A percentile compares a stretch with the other conserved stretches of the same genome.
Evolutionary conservation across 2,113 vertebrate genomes (phyloP).

Genomic region (Theristicus caerulescens): DNA sequence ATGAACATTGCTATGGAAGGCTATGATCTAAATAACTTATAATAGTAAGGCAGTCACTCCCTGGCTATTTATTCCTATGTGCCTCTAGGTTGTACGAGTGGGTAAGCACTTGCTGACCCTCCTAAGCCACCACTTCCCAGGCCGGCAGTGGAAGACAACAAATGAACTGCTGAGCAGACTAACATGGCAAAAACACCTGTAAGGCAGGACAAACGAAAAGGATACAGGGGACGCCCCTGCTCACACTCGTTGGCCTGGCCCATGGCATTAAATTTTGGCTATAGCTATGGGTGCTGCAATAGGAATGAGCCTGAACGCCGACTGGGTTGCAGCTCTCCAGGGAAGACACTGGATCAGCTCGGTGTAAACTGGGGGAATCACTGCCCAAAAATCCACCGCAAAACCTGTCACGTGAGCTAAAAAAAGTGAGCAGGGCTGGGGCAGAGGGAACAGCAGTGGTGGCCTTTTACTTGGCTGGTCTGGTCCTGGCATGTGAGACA

Average conservation of each 20-base stretch:
- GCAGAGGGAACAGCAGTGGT: not conserved
- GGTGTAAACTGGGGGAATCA: fast-evolving
- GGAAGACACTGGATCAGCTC: not conserved
- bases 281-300: not conserved
- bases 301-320: not conserved
- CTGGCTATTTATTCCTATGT: not conserved
- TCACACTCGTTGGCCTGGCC: not conserved
- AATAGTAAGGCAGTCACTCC: not conserved
- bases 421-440: not conserved
- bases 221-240: not conserved
- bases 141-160: not conserved
- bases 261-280: not conserved
- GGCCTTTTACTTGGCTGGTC: not conserved
- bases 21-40: not conserved
- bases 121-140: not conserved
- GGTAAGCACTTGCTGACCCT: not conserved
- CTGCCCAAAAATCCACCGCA: not conserved
- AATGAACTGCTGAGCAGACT: not conserved
- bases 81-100: not conserved
- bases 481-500: not conserved
- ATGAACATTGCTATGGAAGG: not conserved
- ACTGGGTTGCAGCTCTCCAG: not conserved
- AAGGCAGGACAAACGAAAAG: not conserved
- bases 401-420: not conserved
- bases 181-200: not conserved